Evolutionary conservation across 2,113 vertebrate genomes (phyloP).

Genomic region (Petaurus breviceps): DNA sequence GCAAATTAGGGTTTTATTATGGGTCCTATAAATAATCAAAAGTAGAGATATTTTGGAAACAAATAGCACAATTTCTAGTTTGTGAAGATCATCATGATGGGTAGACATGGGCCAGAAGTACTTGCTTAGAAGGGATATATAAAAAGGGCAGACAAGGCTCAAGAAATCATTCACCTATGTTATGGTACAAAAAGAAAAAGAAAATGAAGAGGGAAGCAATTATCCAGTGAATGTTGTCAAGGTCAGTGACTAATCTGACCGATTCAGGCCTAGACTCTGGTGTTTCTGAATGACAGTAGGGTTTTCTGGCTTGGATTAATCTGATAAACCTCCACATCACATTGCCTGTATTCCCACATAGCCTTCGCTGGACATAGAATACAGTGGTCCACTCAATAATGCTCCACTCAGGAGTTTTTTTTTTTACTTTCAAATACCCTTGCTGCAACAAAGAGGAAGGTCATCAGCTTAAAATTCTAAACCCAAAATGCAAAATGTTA

Average conservation of each 20-base stretch:
- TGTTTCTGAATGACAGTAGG: not conserved
- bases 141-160: not conserved
- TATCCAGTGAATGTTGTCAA: not conserved
- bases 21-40: not conserved
- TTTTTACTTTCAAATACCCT: not conserved
- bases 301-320: not conserved
- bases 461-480: slow-evolving; percentile 37
- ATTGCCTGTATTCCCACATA: not conserved
- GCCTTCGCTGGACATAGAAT: slow-evolving; percentile 44
- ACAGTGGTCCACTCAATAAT: not conserved
- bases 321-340: not conserved
- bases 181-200: not conserved
- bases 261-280: not conserved
- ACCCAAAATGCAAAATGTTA: slow-evolving; percentile 36
- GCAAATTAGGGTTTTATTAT: not conserved
- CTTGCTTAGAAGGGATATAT: not conserved
- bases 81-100: not conserved
- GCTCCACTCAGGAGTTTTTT: not conserved
- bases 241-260: not conserved
- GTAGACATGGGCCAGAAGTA: not conserved
- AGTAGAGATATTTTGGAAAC: not conserved
- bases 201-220: not conserved
- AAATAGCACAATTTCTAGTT: not conserved
- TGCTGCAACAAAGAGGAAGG: slow-evolving; percentile 32
- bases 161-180: not conserved